Conservation (phyloP, 2,888 invertebrate species). For the Epinotia demarniana region DNA sequence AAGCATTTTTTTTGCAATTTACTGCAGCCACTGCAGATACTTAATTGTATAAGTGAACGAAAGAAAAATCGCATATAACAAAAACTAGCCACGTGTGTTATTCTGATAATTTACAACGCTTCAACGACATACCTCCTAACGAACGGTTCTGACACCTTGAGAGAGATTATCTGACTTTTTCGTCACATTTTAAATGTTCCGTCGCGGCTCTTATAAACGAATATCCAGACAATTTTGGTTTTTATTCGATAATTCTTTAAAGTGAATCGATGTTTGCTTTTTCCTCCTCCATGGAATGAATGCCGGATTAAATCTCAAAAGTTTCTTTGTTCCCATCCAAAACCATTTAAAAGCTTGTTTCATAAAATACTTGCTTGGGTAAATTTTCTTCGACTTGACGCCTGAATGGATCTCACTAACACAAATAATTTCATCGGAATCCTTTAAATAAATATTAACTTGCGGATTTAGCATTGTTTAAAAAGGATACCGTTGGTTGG, state of each 20-base stretch:
- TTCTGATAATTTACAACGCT: conserved; percentile 62
- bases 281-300: conserved; percentile 26
- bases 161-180: conserved; percentile 62
- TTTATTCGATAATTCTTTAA: conserved; percentile 52
- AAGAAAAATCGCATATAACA: conserved; percentile 16
- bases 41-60: neutral
- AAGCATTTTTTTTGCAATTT: too few species aligned
- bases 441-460: conserved; percentile 74
- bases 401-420: conserved; percentile 57
- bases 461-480: conserved; percentile 66
- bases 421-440: conserved; percentile 64
- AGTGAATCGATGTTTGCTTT: conserved; percentile 42
- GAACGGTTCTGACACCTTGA: conserved; percentile 67
- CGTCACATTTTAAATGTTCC: conserved; percentile 56
- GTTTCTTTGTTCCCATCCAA: conserved; percentile 40
- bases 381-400: conserved; percentile 51
- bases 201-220: conserved; percentile 56
- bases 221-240: conserved; percentile 58
- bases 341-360: conserved; percentile 44
- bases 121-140: conserved; percentile 62
- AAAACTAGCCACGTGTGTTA: conserved; percentile 61
- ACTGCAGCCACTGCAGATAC: too few species aligned
- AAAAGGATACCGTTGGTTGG: conserved; percentile 68
- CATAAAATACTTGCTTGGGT: conserved; percentile 40
- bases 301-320: conserved; percentile 40